These are phyloP conservation scores for Brachionus rubens DNA, from an alignment of 1,140 invertebrate genomes.

Conservation along the genomic window DNA sequence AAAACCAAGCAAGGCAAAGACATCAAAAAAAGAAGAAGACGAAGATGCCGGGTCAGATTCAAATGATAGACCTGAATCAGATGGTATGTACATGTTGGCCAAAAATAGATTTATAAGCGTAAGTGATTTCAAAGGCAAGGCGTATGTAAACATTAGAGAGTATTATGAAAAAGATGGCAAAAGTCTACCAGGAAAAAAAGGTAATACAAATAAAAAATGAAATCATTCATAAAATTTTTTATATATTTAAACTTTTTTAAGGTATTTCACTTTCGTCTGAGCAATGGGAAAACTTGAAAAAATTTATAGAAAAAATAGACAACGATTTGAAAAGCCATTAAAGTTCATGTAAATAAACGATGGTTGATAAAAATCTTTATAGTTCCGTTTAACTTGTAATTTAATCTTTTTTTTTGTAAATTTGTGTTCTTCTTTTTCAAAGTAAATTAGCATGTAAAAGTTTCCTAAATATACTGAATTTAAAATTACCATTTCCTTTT, in stretches of 20 bases:
- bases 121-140: constrained; percentile 44
- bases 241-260: not conserved
- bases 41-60: constrained; percentile 16
- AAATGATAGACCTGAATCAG: constrained; percentile 13
- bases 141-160: constrained; percentile 43
- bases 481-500: too few relatives aligned
- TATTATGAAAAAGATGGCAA: constrained; percentile 45
- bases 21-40: constrained; percentile 28
- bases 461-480: too few relatives aligned
- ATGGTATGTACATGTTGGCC: constrained; percentile 10
- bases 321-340: constrained; percentile 38
- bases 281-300: constrained; percentile 43
- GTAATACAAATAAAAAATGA: not conserved
- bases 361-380: too few relatives aligned
- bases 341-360: too few relatives aligned
- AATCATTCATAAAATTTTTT: not conserved
- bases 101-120: constrained; percentile 37
- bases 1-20: not conserved
- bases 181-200: constrained; percentile 32
- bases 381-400: too few relatives aligned
- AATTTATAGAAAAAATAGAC: constrained; percentile 22
- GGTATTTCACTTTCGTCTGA: constrained; percentile 38
- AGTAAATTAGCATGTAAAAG: too few relatives aligned
- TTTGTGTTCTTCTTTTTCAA: too few relatives aligned
- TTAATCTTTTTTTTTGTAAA: too few relatives aligned